These are phyloP conservation scores for Netelia inedita DNA, from an alignment of 2,888 invertebrate genomes.

Conservation along the genomic window DNA sequence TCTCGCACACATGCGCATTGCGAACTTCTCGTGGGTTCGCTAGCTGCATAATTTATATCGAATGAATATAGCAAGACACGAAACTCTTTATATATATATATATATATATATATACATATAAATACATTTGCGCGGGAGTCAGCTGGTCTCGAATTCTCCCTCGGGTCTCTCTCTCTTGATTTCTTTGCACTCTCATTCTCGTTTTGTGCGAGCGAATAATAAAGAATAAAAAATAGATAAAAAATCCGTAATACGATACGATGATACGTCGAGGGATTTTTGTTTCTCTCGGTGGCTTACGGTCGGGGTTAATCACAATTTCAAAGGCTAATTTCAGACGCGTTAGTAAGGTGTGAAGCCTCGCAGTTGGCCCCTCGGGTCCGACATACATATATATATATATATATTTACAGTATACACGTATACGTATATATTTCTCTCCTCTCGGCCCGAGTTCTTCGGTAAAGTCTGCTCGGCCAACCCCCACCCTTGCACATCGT, in stretches of 20 bases:
- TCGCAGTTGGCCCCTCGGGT: slow-evolving; percentile 67
- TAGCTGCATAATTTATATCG: slow-evolving; percentile 77
- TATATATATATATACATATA: slow-evolving; percentile 25
- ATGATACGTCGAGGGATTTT: slow-evolving; percentile 39
- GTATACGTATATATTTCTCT: slow-evolving; percentile 27
- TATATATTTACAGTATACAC: not conserved
- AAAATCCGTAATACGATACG: slow-evolving; percentile 18
- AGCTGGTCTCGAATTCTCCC: slow-evolving; percentile 1
- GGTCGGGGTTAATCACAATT: slow-evolving; percentile 78
- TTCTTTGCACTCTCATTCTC: not conserved
- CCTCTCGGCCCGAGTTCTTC: slow-evolving; percentile 25
- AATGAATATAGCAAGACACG: slow-evolving; percentile 69
- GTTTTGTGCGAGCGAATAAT: slow-evolving; percentile 18
- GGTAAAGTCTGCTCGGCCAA: too few relatives aligned
- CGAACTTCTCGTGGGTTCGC: slow-evolving; percentile 56
- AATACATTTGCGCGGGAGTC: slow-evolving; percentile 16
- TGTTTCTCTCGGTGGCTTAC: slow-evolving; percentile 13
- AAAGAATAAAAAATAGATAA: slow-evolving; percentile 23
- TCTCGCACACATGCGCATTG: slow-evolving; percentile 5
- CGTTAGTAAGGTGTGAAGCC: slow-evolving; percentile 77
- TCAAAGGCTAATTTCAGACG: slow-evolving; percentile 80
- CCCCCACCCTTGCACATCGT: slow-evolving; percentile 67
- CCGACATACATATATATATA: slow-evolving; percentile 18
- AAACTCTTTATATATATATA: slow-evolving; percentile 25
- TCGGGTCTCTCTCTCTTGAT: not conserved